A percentile compares a stretch with the other conserved stretches of the same genome.
Conservation (phyloP, 2,888 invertebrate genomes). For the Leptopilina drosophilae region DNA sequence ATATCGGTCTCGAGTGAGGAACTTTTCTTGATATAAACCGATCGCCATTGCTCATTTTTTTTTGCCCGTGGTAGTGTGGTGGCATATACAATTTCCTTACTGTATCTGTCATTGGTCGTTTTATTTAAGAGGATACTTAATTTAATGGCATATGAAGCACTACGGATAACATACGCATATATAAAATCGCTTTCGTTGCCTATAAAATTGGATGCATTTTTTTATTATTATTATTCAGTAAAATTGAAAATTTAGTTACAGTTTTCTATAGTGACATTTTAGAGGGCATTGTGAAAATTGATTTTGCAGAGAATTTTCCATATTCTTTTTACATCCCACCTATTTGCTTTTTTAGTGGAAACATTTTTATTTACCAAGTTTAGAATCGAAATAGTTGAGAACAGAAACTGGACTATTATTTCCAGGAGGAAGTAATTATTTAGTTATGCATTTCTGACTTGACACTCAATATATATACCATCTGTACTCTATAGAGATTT, state of each 20-base stretch:
- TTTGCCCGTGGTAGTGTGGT: not conserved
- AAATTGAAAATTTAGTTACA: not conserved
- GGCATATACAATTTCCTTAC: not conserved
- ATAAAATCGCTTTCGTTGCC: not conserved
- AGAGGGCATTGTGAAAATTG: not conserved
- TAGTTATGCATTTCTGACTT: no score
- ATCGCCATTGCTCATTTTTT: not conserved
- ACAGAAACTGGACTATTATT: no score
- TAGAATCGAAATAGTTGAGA: no score
- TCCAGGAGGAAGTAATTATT: no score
- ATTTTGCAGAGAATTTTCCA: not conserved
- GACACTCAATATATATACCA: no score
- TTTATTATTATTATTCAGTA: constrained; percentile 1
- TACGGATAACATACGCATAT: not conserved
- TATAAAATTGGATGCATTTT: not conserved
- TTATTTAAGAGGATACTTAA: constrained; percentile 14
- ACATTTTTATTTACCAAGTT: not conserved
- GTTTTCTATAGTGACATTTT: not conserved
- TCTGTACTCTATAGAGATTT: no score
- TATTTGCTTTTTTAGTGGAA: not conserved
- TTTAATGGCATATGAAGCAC: not conserved
- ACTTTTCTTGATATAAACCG: not conserved
- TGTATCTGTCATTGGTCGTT: constrained; percentile 13
- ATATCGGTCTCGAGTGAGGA: not conserved
- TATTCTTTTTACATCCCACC: not conserved